Conservation (phyloP, 2,888 invertebrate species). For the Eulithis testata region DNA sequence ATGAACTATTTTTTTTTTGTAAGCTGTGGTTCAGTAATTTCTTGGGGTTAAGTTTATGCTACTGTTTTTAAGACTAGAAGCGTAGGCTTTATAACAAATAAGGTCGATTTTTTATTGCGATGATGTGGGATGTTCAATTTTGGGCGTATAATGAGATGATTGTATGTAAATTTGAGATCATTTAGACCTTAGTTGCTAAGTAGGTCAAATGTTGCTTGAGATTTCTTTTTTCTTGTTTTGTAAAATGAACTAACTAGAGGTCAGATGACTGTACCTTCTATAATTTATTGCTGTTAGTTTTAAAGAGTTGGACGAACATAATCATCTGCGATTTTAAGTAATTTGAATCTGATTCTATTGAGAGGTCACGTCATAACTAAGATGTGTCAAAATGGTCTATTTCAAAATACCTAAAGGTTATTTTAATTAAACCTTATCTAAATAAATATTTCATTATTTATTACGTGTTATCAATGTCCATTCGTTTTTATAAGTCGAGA, state of each 20-base stretch:
- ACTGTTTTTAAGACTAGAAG: no score
- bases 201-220: neutral
- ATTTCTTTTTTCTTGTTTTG: neutral
- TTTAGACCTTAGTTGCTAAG: neutral
- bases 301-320: neutral
- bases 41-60: neutral
- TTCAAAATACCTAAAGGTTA: conserved; percentile 12
- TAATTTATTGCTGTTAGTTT: neutral
- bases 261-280: neutral
- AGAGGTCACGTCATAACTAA: conserved; percentile 15
- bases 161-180: neutral
- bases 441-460: no score
- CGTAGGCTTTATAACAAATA: no score
- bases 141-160: neutral
- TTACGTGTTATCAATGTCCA: no score
- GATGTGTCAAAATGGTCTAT: conserved; percentile 7
- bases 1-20: conserved; percentile 63
- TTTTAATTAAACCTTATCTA: conserved; percentile 1
- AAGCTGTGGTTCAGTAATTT: conserved; percentile 37
- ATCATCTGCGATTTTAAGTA: no score
- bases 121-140: neutral
- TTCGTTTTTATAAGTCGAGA: no score
- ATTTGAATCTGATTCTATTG: neutral
- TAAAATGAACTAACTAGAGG: neutral
- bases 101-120: neutral